phyloP scores from a whole-genome alignment of 2,113 vertebrate genomes.

The Lipophrys pholis region DNA sequence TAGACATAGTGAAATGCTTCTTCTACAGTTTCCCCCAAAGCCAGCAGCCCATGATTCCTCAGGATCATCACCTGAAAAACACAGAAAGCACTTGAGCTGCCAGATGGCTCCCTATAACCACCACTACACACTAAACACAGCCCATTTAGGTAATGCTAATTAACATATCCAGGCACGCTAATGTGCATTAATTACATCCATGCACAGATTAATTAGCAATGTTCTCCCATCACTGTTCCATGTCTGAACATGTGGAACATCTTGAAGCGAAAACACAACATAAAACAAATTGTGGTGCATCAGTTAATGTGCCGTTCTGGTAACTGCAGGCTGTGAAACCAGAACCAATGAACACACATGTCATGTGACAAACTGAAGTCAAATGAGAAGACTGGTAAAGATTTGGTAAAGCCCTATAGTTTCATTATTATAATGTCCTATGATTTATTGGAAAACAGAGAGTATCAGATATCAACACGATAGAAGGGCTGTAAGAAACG shows the following conservation, averaged over 20 bases:
- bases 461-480: no score
- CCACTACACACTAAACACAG: neutral
- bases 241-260: neutral
- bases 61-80: conserved; percentile 90
- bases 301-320: neutral
- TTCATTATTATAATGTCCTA: no score
- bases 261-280: neutral
- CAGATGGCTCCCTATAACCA: neutral
- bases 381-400: neutral
- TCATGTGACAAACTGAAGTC: neutral
- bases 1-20: conserved; percentile 96
- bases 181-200: neutral
- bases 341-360: neutral
- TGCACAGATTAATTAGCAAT: neutral
- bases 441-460: no score
- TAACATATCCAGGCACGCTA: neutral
- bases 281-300: neutral
- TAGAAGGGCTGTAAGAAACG: no score
- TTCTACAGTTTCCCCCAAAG: conserved; percentile 93
- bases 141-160: neutral
- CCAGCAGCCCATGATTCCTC: conserved; percentile 93
- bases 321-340: neutral
- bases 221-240: neutral
- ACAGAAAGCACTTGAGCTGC: conserved; percentile 8
- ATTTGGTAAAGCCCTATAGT: no score